Base-by-base conservation (phyloP, 2,113 vertebrate species). In the Sander vitreus region DNA sequence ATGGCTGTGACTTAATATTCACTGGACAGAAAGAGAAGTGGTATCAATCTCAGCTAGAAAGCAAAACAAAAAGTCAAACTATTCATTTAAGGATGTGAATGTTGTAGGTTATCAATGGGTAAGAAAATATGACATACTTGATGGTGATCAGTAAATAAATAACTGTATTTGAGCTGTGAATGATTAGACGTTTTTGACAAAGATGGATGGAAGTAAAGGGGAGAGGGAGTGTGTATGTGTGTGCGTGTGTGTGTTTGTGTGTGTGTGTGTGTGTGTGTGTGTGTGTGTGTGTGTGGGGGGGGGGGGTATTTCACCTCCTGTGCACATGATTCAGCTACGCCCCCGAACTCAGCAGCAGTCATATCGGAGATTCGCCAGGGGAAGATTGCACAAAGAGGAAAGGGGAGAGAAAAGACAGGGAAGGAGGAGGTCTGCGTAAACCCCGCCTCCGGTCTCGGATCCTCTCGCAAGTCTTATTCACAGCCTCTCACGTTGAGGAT, bases 391-490 rank as follows among this genome's bases (percentile, higher is more conserved):
- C 73, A 90, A 83, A 90, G 83, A 85, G 55, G 71, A 76, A 76
- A 78, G 73, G 75, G 43, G 71, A 62, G 62, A 68, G 70, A 74
- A 77, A 62, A 72, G 87, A 87, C 78, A 59, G 72, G 39, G 77
- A 30, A 80, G 63, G 65, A 81, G 88, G 83, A 88, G 82, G 86
- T 64, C 86, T 72, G 83, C 67, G 63, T 70, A 64, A 88, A 93
- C 92, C 74, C 92, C 93, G 89, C 93, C 93, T 84, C 81, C 88
- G 57, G 54, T 73, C 81, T 84, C 79, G 80, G 84, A 84, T 93
- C 92, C 86, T 81, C 85, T 86, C 90, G 51, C 92, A 88, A 70
- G 89, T 91, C 91, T 89, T 84, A 80, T 92, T 76, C 91, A 82
- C 91, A 83, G 85, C 82, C 87, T 89, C 84, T 91, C 81, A 91